A percentile compares a stretch with the other conserved stretches of the same genome.
phyloP scores from a whole-genome alignment of 2,888 invertebrate species.

The Pterobdella sp. region DNA sequence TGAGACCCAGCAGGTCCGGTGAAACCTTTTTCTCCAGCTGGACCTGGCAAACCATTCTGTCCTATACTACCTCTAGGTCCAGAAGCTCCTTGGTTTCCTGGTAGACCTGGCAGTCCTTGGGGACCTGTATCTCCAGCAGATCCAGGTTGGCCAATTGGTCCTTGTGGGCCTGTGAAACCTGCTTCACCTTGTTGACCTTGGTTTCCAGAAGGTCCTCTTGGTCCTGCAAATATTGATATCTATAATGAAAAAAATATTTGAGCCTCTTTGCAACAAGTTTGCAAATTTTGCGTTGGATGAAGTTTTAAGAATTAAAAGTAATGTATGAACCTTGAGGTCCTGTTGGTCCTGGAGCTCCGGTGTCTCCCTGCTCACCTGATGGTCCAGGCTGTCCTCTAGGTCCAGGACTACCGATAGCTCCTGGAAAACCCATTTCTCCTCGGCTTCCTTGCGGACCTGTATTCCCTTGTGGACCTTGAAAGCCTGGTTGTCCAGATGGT shows the following conservation, averaged over 20 bases:
- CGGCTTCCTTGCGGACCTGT: conserved; percentile 27
- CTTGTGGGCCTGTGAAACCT: conserved; percentile 17
- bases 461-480: conserved; percentile 8
- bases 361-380: conserved; percentile 21
- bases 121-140: conserved; percentile 24
- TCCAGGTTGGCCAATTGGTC: conserved; percentile 23
- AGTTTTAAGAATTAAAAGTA: too few species aligned
- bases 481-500: conserved; percentile 27
- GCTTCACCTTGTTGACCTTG: conserved; percentile 28
- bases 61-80: conserved; percentile 43
- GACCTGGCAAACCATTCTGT: conserved; percentile 11
- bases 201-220: conserved; percentile 13
- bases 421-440: conserved; percentile 26
- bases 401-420: conserved; percentile 41
- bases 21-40: conserved; percentile 52
- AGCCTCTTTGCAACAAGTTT: too few species aligned
- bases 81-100: conserved; percentile 37
- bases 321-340: conserved; percentile 28
- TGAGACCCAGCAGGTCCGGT: conserved; percentile 39
- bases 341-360: conserved; percentile 26
- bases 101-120: conserved; percentile 31
- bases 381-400: conserved; percentile 39
- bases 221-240: conserved; percentile 16
- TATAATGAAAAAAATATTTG: too few species aligned
- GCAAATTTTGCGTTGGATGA: too few species aligned